A percentile compares a stretch with the other conserved stretches of the same genome.
These are phyloP conservation scores for Cataglyphis cursor DNA, from an alignment of 2,888 invertebrate species.

Conservation along the genomic window DNA sequence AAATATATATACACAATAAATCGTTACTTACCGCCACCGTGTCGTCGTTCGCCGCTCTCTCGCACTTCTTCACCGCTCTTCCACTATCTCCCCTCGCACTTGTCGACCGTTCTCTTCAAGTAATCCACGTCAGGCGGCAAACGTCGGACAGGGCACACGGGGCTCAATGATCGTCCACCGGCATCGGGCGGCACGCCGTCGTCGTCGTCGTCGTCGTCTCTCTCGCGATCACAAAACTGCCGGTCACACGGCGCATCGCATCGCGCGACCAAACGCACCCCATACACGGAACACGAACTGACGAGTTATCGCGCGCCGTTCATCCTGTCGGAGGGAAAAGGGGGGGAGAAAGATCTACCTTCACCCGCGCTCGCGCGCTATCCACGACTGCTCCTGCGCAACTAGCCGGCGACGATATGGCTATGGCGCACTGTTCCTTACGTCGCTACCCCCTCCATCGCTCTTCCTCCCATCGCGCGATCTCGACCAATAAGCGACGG, in stretches of 20 bases:
- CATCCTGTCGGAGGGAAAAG: conserved; percentile 74
- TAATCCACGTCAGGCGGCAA: conserved; percentile 69
- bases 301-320: conserved; percentile 77
- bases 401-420: conserved; percentile 70
- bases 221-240: conserved; percentile 66
- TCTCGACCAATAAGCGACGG: neutral
- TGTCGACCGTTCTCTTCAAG: conserved; percentile 55
- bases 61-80: neutral
- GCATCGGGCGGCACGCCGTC: conserved; percentile 62
- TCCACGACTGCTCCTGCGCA: conserved; percentile 80
- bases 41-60: neutral
- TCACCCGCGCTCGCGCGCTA: conserved; percentile 33
- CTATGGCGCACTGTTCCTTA: conserved; percentile 41
- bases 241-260: conserved; percentile 74
- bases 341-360: conserved; percentile 64
- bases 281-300: conserved; percentile 69
- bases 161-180: conserved; percentile 32
- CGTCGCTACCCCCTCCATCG: neutral
- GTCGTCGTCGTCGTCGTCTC: conserved; percentile 59
- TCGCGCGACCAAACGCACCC: conserved; percentile 73
- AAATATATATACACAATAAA: neutral
- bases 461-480: neutral
- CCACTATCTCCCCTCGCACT: neutral
- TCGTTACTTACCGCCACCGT: conserved; percentile 3
- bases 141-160: neutral